These are phyloP conservation scores for Allacma fusca DNA, from an alignment of 2,888 invertebrate species.

Conservation along the genomic window DNA sequence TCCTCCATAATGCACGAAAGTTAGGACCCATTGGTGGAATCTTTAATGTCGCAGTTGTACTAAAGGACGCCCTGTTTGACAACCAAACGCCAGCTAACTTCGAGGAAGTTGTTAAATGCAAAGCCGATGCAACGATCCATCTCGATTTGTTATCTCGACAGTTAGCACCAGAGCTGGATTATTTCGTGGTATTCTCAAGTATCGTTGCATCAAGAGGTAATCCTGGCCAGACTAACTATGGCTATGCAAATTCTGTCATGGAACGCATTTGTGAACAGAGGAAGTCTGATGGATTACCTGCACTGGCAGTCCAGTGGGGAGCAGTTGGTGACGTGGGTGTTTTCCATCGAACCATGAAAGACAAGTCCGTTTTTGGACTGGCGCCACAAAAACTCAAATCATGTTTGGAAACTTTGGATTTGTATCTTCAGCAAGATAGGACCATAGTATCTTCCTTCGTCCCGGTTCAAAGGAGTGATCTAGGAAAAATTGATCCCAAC, in stretches of 20 bases:
- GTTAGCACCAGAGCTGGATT: constrained; percentile 63
- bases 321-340: constrained; percentile 70
- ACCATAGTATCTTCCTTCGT: constrained; percentile 84
- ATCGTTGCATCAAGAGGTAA: constrained; percentile 70
- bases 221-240: constrained; percentile 70
- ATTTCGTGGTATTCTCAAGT: constrained; percentile 70
- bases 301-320: constrained; percentile 70
- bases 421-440: constrained; percentile 73
- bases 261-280: constrained; percentile 68
- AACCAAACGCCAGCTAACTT: constrained; percentile 65
- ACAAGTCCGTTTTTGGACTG: constrained; percentile 74
- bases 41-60: constrained; percentile 70
- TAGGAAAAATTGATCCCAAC: too few species aligned
- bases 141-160: constrained; percentile 66
- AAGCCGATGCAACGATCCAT: constrained; percentile 67
- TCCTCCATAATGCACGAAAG: constrained; percentile 53
- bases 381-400: constrained; percentile 85
- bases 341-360: constrained; percentile 68
- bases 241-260: constrained; percentile 70
- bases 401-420: constrained; percentile 75
- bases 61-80: constrained; percentile 66
- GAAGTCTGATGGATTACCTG: constrained; percentile 65
- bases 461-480: constrained; percentile 81
- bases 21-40: constrained; percentile 66
- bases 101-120: constrained; percentile 66